Conservation (phyloP, 1,140 invertebrate genomes). For the Dryas iulia region DNA sequence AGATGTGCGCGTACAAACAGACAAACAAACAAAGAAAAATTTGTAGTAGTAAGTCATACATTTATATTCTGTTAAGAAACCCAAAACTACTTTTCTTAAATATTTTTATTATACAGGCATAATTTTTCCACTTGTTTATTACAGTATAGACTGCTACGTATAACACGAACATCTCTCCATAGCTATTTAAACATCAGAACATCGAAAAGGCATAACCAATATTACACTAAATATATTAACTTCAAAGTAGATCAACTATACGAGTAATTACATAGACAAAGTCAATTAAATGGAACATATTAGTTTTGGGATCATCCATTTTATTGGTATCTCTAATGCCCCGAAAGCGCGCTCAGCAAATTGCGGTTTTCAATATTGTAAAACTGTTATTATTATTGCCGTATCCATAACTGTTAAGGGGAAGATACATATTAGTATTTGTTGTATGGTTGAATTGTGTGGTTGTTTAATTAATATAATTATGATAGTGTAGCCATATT, state of each 20-base stretch:
- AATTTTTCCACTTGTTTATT: too few relatives aligned
- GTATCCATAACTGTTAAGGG: constrained; percentile 17
- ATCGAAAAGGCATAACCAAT: too few relatives aligned
- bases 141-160: too few relatives aligned
- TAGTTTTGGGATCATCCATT: constrained; percentile 7
- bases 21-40: too few relatives aligned
- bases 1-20: too few relatives aligned
- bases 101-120: too few relatives aligned
- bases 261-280: constrained; percentile 2
- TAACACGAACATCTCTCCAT: too few relatives aligned
- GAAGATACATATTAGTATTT: constrained; percentile 4
- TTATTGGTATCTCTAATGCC: constrained; percentile 21
- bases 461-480: not conserved
- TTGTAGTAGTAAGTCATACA: too few relatives aligned
- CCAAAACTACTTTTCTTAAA: too few relatives aligned
- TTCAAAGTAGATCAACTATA: not conserved
- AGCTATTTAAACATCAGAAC: too few relatives aligned
- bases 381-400: constrained; percentile 29
- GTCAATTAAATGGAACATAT: constrained; percentile 5
- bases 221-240: too few relatives aligned
- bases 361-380: constrained; percentile 32
- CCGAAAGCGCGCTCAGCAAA: constrained; percentile 21
- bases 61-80: too few relatives aligned
- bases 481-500: not conserved
- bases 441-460: not conserved